Conservation (phyloP, 2,797 vertebrate genomes). For the Momotus momota region DNA sequence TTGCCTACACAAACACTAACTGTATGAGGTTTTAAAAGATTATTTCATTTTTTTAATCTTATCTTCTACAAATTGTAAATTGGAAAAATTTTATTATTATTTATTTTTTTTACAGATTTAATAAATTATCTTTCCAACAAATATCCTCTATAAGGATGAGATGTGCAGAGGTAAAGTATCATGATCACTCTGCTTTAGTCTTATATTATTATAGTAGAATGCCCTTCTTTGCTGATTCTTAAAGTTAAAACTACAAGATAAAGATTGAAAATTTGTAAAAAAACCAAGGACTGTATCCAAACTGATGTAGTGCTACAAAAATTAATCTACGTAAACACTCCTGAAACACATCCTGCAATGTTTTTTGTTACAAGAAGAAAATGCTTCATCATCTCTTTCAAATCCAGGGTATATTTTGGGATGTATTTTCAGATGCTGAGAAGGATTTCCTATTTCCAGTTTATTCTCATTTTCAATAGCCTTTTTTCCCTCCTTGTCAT, state of each 20-base stretch:
- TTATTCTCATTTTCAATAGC: not conserved
- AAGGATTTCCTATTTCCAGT: not conserved
- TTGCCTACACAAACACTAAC: not conserved
- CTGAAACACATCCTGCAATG: not conserved
- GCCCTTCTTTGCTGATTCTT: not conserved
- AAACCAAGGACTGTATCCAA: not conserved
- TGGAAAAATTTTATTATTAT: not conserved
- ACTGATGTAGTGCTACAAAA: not conserved
- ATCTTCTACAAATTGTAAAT: not conserved
- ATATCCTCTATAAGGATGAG: not conserved
- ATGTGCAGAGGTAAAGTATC: not conserved
- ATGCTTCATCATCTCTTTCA: not conserved
- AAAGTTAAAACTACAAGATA: not conserved
- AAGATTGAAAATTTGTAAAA: not conserved
- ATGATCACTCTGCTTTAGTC: not conserved
- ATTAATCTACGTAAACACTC: not conserved
- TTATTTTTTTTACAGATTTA: not conserved
- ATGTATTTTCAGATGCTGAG: not conserved
- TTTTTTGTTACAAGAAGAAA: not conserved
- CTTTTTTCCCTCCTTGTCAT: not conserved
- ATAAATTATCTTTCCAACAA: not conserved
- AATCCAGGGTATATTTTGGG: not conserved
- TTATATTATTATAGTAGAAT: not conserved
- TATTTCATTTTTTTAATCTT: not conserved
- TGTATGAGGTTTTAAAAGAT: not conserved